Evolutionary conservation across 2,797 vertebrate species (phyloP), one percentile per base, ranked within the genome.

Genomic region (Phataginus tricuspis): DNA sequence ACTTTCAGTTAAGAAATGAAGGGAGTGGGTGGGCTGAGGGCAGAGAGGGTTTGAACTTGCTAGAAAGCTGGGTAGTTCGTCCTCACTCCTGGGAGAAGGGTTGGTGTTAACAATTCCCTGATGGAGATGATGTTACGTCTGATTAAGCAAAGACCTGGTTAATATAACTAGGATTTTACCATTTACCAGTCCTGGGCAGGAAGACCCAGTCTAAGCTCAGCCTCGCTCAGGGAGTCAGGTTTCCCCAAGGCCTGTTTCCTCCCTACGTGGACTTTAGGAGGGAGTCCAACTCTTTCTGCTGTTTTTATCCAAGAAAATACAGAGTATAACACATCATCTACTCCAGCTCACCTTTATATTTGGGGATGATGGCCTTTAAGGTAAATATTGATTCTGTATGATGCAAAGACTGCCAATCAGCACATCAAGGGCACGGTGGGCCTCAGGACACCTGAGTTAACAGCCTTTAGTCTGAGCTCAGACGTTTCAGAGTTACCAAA

Each of bases 381-480:
- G 64, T 16, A 69, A 75, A 55, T 2, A 23, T 0, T 25, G 69
- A 10, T 19, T 49, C n/a, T 27, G 6, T 53, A 4, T 13, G n/a
- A n/a, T 3, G 0, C 31, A 23, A 11, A 45, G 59, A 9, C 27
- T 27, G 39, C n/a, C 79, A 27, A 0, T 45, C 13, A 10, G 4
- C 10, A 0, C 1, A 13, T 18, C 39, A 3, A 0, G 25, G 64
- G 27, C 0, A 13, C 0, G 4, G 15, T 10, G 15, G 51, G 29
- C 53, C 85, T 11, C 18, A 18, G 5, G 45, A 13, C 53, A 53
- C 66, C 39, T 1, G 1, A 31, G 45, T 16, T 18, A 23, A 39
- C 31, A 66, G 53, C 51, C 75, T 86, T 34, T 27, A 53, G 45
- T 75, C 68, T 29, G 23, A 16, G 23, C 23, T 69, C 57, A 11